Evolutionary conservation across 2,888 invertebrate genomes (phyloP).

Genomic region (Dromius quadrimaculatus): DNA sequence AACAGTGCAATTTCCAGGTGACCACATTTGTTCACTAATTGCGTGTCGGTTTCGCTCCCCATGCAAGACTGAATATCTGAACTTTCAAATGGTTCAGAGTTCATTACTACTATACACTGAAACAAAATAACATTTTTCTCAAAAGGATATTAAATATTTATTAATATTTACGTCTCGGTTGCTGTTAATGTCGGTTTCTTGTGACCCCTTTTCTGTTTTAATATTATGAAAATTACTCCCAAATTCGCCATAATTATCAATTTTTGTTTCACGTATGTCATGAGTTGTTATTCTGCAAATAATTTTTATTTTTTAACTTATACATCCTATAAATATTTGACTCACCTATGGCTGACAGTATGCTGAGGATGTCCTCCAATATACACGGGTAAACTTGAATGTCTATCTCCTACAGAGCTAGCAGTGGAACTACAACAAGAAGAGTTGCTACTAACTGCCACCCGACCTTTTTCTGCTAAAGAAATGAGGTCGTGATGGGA

Average conservation of each 20-base stretch:
- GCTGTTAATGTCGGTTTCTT: conserved; percentile 70
- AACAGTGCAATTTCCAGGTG: conserved; percentile 88
- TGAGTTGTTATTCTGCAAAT: conserved; percentile 54
- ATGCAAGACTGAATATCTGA: conserved; percentile 61
- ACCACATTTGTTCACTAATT: conserved; percentile 74
- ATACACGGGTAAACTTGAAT: conserved; percentile 50
- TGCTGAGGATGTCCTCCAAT: conserved; percentile 44
- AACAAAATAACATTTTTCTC: conserved; percentile 54
- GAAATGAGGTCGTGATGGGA: conserved; percentile 67
- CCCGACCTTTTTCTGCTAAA: conserved; percentile 69
- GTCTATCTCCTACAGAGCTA: conserved; percentile 68
- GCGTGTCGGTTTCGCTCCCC: conserved; percentile 67
- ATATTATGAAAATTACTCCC: conserved; percentile 58
- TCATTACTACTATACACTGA: conserved; percentile 71
- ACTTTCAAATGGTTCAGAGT: conserved; percentile 62
- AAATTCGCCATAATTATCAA: conserved; percentile 68
- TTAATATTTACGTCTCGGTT: conserved; percentile 76
- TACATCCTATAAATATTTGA: no score
- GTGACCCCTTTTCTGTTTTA: conserved; percentile 58
- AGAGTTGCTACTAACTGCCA: conserved; percentile 65
- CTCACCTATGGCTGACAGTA: conserved; percentile 47
- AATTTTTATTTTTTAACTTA: no score
- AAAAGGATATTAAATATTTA: not conserved
- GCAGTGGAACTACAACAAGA: conserved; percentile 71
- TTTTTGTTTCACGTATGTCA: conserved; percentile 73